Percentiles rank a stretch among this genome's conserved stretches.
Evolutionary conservation across 2,797 vertebrate species (phyloP).

Genomic region (Carduelis carduelis): DNA sequence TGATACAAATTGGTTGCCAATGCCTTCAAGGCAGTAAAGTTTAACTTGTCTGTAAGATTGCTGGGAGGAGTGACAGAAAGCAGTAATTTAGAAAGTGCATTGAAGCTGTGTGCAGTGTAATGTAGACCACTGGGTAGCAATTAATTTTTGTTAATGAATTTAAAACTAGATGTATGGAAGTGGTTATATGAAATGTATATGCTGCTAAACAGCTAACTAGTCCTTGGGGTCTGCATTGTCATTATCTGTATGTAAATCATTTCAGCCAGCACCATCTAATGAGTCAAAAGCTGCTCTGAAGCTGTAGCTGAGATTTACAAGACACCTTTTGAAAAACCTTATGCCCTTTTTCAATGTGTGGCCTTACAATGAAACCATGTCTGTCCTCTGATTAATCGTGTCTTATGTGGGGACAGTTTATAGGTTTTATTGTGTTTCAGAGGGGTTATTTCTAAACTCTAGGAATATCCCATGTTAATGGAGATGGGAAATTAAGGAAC

Average conservation of each 20-base stretch:
- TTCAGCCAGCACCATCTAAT: slow-evolving; percentile 66
- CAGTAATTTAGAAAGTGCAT: slow-evolving; percentile 59
- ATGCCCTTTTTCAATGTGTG: background rate
- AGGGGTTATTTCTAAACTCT: background rate
- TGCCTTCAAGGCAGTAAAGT: slow-evolving; percentile 30
- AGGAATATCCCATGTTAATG: background rate
- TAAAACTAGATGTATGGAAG: slow-evolving; percentile 76
- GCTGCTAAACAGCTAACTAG: slow-evolving; percentile 79
- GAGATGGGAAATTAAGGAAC: background rate
- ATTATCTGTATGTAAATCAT: slow-evolving; percentile 76
- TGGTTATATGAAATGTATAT: slow-evolving; percentile 73
- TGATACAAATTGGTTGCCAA: slow-evolving; percentile 11
- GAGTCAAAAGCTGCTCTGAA: slow-evolving; percentile 66
- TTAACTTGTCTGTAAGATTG: slow-evolving; percentile 42
- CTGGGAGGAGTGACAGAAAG: slow-evolving; percentile 50
- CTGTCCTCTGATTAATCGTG: background rate
- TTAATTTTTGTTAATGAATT: slow-evolving; percentile 81
- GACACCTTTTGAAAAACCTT: background rate
- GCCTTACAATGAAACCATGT: background rate
- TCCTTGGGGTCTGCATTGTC: slow-evolving; percentile 74
- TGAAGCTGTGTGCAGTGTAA: slow-evolving; percentile 36
- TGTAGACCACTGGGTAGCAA: slow-evolving; percentile 52
- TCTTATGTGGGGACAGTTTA: background rate
- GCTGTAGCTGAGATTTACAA: background rate
- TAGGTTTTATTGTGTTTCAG: background rate